Base-by-base conservation (phyloP, 2,888 invertebrate species). In the Andrena praecox region DNA sequence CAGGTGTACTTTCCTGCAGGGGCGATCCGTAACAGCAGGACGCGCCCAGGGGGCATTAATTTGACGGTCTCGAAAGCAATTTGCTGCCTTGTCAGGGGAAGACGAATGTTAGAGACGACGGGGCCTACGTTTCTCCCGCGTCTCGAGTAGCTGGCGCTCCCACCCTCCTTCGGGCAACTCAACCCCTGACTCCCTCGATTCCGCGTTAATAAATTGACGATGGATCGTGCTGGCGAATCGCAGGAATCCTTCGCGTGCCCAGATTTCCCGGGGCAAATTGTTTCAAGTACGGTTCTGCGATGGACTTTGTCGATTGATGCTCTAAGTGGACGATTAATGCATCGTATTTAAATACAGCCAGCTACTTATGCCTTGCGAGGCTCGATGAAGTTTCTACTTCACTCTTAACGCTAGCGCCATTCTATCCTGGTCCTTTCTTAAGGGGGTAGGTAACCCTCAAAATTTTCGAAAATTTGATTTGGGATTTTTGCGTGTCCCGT, bases 41-140 rank as follows among this genome's bases (percentile, higher is more conserved):
- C 72, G 75, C 71, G 80, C 77, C 74, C 77, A 35, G 56, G 64
- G 42, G 70, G 69, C 83, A 88, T 89, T 84, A 88, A 88, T 89
- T 89, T 83, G 87, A 87, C 71, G 83, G 75, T 85, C 88, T 89
- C 88, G 81, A 87, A 88, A 89, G 89, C 87, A 88, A 88, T 88
- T 88, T 88, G 88, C 88, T 89, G 89, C 83, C 88, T 89, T 88
- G 88, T 88, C 88, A 88, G 63, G 67, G 60, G 85, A 88, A 88
- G 88, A 88, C 85, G 83, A 87, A 88, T 89, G 89, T 84, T 82
- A 64, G 72, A 73, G 84, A 85, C 81, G 83, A 88, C 66, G 63
- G 16, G 52, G 50, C 35, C 54, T 68, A 77, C 79, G 79, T 83
- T 74, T 80, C 63, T 59, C 71, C 27, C 66, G 67, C 71, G 77